phyloP scores from a whole-genome alignment of 2,113 vertebrate species.

The Halcyon malimbica region DNA sequence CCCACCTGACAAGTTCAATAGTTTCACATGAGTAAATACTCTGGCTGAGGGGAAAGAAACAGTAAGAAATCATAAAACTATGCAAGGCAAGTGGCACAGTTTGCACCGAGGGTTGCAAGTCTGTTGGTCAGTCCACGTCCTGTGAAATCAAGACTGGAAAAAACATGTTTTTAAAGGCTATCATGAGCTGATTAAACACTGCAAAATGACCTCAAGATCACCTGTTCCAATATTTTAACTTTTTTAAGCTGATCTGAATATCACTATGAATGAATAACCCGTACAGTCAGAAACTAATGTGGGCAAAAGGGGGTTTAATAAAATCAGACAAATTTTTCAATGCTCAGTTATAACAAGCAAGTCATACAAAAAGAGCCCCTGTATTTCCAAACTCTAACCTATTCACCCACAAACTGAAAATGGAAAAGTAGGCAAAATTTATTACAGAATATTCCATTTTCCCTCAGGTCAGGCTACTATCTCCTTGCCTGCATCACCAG shows the following conservation, averaged over 20 bases:
- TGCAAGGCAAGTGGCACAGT: background rate
- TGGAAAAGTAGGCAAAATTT: background rate
- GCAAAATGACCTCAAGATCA: background rate
- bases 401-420: background rate
- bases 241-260: background rate
- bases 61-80: background rate
- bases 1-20: background rate
- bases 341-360: background rate
- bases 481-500: background rate
- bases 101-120: background rate
- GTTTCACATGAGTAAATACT: background rate
- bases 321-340: background rate
- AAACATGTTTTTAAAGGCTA: fast-evolving
- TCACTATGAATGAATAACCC: no score
- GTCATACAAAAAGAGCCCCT: background rate
- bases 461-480: background rate
- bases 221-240: background rate
- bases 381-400: background rate
- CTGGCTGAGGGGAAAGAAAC: background rate
- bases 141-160: background rate
- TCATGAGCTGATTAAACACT: background rate
- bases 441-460: background rate
- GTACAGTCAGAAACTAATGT: fast-evolving
- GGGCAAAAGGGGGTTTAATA: background rate
- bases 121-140: background rate